These are phyloP conservation scores for Hipposideros armiger DNA, from an alignment of 2,113 vertebrate species.

Conservation along the genomic window DNA sequence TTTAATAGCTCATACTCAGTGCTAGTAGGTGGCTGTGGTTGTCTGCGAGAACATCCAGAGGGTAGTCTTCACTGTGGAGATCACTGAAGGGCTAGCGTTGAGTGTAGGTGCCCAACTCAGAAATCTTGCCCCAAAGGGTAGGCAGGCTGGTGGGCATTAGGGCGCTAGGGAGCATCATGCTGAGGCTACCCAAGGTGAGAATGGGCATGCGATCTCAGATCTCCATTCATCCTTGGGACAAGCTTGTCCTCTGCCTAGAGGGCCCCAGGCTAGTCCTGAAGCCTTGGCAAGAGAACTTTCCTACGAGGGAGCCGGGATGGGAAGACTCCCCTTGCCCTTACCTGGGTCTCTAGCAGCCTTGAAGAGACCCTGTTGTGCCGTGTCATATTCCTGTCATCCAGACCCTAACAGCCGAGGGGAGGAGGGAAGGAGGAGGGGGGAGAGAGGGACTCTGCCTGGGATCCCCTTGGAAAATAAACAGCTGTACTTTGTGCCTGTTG, in stretches of 20 bases:
- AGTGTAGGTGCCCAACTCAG: not conserved
- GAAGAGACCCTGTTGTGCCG: not conserved
- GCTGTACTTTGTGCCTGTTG: slow-evolving; percentile 74
- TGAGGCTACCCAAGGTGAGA: not conserved
- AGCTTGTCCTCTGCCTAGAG: slow-evolving; percentile 50
- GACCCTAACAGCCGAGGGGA: slow-evolving; percentile 71
- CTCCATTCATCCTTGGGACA: not conserved
- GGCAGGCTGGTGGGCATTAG: not conserved
- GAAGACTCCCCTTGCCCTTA: not conserved
- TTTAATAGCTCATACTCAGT: not conserved
- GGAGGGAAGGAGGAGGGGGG: not conserved
- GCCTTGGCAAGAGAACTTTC: slow-evolving; percentile 16
- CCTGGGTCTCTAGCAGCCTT: not conserved
- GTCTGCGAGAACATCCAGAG: not conserved
- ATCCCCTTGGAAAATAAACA: slow-evolving; percentile 85
- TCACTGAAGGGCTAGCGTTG: not conserved
- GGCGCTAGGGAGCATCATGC: not conserved
- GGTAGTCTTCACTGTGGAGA: slow-evolving; percentile 1
- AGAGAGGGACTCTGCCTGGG: not conserved
- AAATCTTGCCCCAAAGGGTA: not conserved
- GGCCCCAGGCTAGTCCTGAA: not conserved
- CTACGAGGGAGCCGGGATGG: not conserved
- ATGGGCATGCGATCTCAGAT: not conserved
- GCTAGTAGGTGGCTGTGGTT: not conserved
- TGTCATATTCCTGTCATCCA: not conserved